Conservation (phyloP, 2,888 invertebrate species). For the Stomorhina lunata region DNA sequence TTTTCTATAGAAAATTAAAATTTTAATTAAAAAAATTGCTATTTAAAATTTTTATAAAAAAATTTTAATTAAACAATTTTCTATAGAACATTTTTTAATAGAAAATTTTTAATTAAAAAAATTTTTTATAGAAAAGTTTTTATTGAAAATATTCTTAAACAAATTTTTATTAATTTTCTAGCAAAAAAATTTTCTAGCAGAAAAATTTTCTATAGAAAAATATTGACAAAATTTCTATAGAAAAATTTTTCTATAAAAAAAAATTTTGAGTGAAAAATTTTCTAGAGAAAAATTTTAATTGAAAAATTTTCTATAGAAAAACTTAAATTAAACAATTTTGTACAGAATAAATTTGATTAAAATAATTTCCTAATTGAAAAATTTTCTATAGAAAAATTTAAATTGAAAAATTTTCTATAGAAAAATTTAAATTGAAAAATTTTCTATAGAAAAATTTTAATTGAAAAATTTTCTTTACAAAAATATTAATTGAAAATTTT, state of each 20-base stretch:
- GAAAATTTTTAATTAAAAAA: too few species aligned
- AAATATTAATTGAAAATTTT: neutral
- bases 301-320: neutral
- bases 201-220: neutral
- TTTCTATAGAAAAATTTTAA: neutral
- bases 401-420: neutral
- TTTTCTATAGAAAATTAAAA: too few species aligned
- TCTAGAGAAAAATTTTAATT: neutral
- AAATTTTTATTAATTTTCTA: neutral
- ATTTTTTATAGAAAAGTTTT: too few species aligned
- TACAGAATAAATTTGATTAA: too few species aligned
- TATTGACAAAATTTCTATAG: neutral
- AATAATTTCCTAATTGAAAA: neutral
- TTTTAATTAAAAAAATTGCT: too few species aligned
- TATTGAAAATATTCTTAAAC: neutral
- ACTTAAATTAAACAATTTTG: too few species aligned
- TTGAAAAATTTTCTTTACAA: neutral
- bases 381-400: neutral
- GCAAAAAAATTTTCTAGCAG: neutral
- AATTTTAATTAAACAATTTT: too few species aligned
- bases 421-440: neutral
- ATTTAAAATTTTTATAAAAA: too few species aligned
- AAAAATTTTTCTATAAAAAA: neutral
- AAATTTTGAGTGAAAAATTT: too few species aligned
- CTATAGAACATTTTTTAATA: too few species aligned